These are phyloP conservation scores for Seriola quinqueradiata DNA, from an alignment of 2,113 vertebrate species.

Conservation along the genomic window DNA sequence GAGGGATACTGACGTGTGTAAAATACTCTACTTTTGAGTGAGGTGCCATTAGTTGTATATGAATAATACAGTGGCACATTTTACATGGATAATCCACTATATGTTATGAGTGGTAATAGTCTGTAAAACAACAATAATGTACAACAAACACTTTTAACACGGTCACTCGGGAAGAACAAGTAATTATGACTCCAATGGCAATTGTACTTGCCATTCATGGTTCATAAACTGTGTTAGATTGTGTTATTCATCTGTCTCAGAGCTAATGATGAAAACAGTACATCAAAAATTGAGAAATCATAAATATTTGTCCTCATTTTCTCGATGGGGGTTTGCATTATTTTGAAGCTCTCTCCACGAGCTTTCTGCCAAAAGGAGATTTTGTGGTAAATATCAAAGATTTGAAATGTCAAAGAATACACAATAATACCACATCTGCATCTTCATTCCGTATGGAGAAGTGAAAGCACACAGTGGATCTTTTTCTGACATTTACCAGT, in stretches of 20 bases:
- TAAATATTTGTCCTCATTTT: slow-evolving; percentile 41
- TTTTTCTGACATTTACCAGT: slow-evolving; percentile 39
- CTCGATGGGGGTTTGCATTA: not conserved
- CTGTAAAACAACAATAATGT: slow-evolving; percentile 1
- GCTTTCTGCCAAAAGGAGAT: not conserved
- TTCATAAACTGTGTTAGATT: slow-evolving; percentile 60
- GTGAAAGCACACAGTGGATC: slow-evolving; percentile 26
- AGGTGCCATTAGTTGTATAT: not conserved
- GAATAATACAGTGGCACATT: not conserved
- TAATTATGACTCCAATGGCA: slow-evolving; percentile 46
- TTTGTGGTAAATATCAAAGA: slow-evolving; percentile 18
- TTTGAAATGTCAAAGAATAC: slow-evolving; percentile 39
- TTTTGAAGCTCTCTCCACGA: slow-evolving; percentile 12
- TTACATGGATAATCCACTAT: not conserved
- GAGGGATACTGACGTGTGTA: not conserved
- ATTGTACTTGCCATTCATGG: slow-evolving; percentile 42
- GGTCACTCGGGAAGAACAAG: slow-evolving; percentile 50
- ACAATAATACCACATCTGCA: not conserved
- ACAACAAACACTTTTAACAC: slow-evolving; percentile 14
- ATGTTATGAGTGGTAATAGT: not conserved
- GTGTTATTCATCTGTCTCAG: slow-evolving; percentile 28
- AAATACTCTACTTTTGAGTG: not conserved
- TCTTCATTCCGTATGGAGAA: slow-evolving; percentile 23
- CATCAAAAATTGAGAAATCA: slow-evolving; percentile 30
- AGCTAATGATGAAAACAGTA: slow-evolving; percentile 41